A percentile compares a stretch with the other conserved stretches of the same genome.
Conservation (phyloP, 2,888 invertebrate species). For the Arge pagana region DNA sequence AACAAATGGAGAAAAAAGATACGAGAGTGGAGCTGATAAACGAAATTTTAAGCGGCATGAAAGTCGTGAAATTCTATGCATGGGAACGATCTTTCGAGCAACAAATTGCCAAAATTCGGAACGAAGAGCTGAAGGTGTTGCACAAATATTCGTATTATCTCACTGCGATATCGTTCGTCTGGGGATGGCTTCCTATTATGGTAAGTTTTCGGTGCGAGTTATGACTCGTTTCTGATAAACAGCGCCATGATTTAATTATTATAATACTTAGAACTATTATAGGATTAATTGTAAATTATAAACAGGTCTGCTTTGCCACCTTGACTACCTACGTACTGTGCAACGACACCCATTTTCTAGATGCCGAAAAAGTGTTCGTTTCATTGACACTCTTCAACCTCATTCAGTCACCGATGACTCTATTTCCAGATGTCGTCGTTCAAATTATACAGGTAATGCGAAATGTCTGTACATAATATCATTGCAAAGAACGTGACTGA, state of each 20-base stretch:
- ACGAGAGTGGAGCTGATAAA: conserved; percentile 92
- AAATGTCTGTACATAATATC: too few species aligned
- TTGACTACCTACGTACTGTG: conserved; percentile 88
- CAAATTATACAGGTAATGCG: conserved; percentile 91
- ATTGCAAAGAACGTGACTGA: too few species aligned
- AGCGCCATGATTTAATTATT: too few species aligned
- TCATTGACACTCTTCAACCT: conserved; percentile 97
- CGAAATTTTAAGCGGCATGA: conserved; percentile 90
- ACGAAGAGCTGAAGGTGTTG: conserved; percentile 85
- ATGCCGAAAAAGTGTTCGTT: conserved; percentile 92
- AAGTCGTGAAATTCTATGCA: conserved; percentile 91
- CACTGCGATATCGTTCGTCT: conserved; percentile 88
- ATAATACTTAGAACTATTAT: too few species aligned
- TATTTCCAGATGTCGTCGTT: conserved; percentile 95
- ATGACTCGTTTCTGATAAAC: too few species aligned
- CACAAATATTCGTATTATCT: conserved; percentile 88
- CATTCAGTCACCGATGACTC: conserved; percentile 91
- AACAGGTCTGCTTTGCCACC: conserved; percentile 86
- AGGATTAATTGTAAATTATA: too few species aligned
- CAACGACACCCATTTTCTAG: conserved; percentile 81
- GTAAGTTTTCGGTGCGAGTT: too few species aligned
- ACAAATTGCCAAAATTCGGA: conserved; percentile 84
- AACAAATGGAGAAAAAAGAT: conserved; percentile 93
- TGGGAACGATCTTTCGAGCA: conserved; percentile 94
- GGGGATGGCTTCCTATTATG: conserved; percentile 94